A percentile compares a stretch with the other conserved stretches of the same genome.
Evolutionary conservation across 2,888 invertebrate genomes (phyloP).

Genomic region (Chrysolina oricalcia): DNA sequence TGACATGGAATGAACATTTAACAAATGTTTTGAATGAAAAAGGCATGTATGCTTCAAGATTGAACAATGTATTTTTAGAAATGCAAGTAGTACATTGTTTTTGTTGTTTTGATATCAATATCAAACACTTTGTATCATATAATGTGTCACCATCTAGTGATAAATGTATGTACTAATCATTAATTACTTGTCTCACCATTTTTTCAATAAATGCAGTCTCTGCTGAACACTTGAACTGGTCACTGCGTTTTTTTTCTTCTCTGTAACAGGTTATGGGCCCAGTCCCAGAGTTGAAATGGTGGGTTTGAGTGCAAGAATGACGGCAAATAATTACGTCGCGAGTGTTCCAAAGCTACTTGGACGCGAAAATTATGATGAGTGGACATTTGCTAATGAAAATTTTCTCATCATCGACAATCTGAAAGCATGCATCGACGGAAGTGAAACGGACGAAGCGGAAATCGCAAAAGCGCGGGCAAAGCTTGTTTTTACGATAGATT

Average conservation of each 20-base stretch:
- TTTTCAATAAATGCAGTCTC: background rate
- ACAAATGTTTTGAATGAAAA: too few relatives aligned
- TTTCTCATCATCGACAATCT: conserved; percentile 51
- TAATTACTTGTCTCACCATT: too few relatives aligned
- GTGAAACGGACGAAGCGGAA: conserved; percentile 35
- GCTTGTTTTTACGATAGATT: conserved; percentile 40
- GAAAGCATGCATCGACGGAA: conserved; percentile 38
- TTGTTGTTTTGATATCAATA: too few relatives aligned
- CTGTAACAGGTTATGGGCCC: conserved; percentile 31
- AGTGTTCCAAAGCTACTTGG: conserved; percentile 53
- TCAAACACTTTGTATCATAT: too few relatives aligned
- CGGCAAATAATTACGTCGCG: conserved; percentile 34
- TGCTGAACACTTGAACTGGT: background rate
- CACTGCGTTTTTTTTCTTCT: background rate
- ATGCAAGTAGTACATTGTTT: too few relatives aligned
- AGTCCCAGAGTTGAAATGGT: conserved; percentile 8
- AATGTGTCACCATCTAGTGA: too few relatives aligned
- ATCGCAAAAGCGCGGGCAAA: conserved; percentile 49
- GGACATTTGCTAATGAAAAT: conserved; percentile 56
- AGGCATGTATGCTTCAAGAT: too few relatives aligned
- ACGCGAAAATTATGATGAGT: conserved; percentile 52
- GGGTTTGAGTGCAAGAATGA: conserved; percentile 1
- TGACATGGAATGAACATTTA: too few relatives aligned
- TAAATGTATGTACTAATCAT: too few relatives aligned
- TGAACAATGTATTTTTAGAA: too few relatives aligned